Base-by-base conservation (phyloP, 2,888 invertebrate species). In the Lepidochrysops patricia region DNA sequence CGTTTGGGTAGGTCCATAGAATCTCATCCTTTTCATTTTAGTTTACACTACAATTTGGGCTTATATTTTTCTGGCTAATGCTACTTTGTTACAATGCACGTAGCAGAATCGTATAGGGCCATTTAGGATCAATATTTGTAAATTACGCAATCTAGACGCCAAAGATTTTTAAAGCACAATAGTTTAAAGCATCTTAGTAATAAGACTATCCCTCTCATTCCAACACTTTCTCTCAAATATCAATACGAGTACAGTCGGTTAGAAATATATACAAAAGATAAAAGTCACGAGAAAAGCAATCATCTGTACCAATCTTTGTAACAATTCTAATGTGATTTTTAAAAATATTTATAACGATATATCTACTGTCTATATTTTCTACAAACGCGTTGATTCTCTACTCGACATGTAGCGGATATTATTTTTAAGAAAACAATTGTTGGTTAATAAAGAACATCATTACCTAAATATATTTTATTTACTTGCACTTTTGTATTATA, bases 381-480 rank as follows among this genome's bases (percentile, higher is more conserved):
- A 50, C 50, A 26, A 50, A 13, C 5, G 26, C 50, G 26, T 50
- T 50, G 50, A 50, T 50, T 50, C 25, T 50, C 26, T 50, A 50
- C 50, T 50, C 50, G 26, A 50, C 7, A n/a, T 50, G 50, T 50
- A 50, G 50, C 13, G 25, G 12, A 37, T 12, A 50, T 26, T 50
- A 50, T 26, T 26, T 50, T 50, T 50, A 50, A 50, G 50, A 50
- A 49, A 50, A 50, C 25, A 50, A 50, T 50, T 50, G 50, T 50
- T 50, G 50, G 25, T 50, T 26, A 50, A 50, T 50, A 50, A 57
- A 57, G 34, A 35, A 19, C 34, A 23, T 35, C 13, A 29, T 57
- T 34, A 43, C 43, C 19, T 43, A 43, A 43, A 19, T 9, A 9
- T 43, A 7, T 7, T 15, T 43, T 2, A 1, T 15, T 43, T 19